phyloP scores from a whole-genome alignment of 2,888 invertebrate species.

The Steinernema hermaphroditum region DNA sequence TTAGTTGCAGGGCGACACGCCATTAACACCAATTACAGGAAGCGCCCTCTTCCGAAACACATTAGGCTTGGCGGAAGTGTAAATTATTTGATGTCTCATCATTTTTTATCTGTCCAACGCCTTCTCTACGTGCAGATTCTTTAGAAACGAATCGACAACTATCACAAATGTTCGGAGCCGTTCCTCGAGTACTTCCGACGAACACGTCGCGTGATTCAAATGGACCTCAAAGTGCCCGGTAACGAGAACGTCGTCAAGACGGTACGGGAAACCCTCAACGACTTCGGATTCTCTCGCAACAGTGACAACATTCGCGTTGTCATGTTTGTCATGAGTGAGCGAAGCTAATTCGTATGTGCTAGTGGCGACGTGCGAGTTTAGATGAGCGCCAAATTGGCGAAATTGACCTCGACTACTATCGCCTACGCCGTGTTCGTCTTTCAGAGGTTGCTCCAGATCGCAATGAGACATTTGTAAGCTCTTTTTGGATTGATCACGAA shows the following conservation, averaged over 20 bases:
- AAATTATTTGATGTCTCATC: background rate
- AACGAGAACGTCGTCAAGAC: conserved; percentile 47
- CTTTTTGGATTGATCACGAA: background rate
- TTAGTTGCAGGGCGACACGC: conserved; percentile 36
- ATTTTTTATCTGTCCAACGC: background rate
- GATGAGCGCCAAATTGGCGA: conserved; percentile 42
- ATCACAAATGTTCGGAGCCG: conserved; percentile 56
- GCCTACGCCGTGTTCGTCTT: conserved; percentile 44
- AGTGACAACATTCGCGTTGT: conserved; percentile 52
- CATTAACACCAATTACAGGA: conserved; percentile 1
- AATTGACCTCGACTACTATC: conserved; percentile 50
- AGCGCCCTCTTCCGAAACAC: conserved; percentile 8
- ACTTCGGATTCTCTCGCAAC: conserved; percentile 52
- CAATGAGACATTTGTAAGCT: conserved; percentile 45
- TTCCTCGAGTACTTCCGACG: conserved; percentile 60
- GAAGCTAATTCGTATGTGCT: background rate
- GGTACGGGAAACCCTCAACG: conserved; percentile 43
- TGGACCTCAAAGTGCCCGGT: conserved; percentile 49
- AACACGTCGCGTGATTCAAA: conserved; percentile 50
- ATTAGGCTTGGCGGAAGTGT: background rate
- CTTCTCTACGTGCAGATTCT: conserved; percentile 29
- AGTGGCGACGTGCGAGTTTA: conserved; percentile 31
- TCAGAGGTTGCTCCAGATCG: conserved; percentile 44
- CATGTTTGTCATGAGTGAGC: conserved; percentile 48
- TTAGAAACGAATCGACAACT: conserved; percentile 59